A percentile compares a stretch with the other conserved stretches of the same genome.
Conservation (phyloP, 1,140 invertebrate species). For the Potamilus streckersoni region DNA sequence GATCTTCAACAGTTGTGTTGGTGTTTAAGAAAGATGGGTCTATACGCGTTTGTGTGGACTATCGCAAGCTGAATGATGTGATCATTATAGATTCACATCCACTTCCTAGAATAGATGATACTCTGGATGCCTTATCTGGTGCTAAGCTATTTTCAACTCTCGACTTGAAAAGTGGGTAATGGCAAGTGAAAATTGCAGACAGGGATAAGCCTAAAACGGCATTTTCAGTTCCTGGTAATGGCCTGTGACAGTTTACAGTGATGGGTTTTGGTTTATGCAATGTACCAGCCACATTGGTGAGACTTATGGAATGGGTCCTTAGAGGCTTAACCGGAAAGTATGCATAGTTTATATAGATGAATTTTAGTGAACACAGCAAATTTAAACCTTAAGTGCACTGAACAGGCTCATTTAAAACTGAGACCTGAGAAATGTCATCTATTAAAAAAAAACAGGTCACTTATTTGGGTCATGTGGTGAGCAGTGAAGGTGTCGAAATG, state of each 20-base stretch:
- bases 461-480: slow-evolving; percentile 41
- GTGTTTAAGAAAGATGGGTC: slow-evolving; percentile 67
- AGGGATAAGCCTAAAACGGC: too few species aligned
- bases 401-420: too few species aligned
- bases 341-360: too few species aligned
- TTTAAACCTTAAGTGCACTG: too few species aligned
- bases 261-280: slow-evolving; percentile 12
- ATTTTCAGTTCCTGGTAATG: too few species aligned
- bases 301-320: slow-evolving; percentile 7
- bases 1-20: slow-evolving; percentile 70
- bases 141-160: slow-evolving; percentile 64
- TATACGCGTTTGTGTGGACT: slow-evolving; percentile 70
- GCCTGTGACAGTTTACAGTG: slow-evolving; percentile 10
- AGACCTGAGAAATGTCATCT: slow-evolving; percentile 15
- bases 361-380: too few species aligned
- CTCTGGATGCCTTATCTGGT: slow-evolving; percentile 60
- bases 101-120: slow-evolving; percentile 69
- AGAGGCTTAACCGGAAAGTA: not conserved
- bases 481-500: slow-evolving; percentile 27
- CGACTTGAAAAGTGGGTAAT: slow-evolving; percentile 69
- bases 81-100: slow-evolving; percentile 62
- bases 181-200: slow-evolving; percentile 63
- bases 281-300: slow-evolving; percentile 14
- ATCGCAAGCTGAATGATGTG: slow-evolving; percentile 66
- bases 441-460: slow-evolving; percentile 29